These are phyloP conservation scores for Mus caroli DNA, from an alignment of 2,797 vertebrate genomes.

Conservation along the genomic window DNA sequence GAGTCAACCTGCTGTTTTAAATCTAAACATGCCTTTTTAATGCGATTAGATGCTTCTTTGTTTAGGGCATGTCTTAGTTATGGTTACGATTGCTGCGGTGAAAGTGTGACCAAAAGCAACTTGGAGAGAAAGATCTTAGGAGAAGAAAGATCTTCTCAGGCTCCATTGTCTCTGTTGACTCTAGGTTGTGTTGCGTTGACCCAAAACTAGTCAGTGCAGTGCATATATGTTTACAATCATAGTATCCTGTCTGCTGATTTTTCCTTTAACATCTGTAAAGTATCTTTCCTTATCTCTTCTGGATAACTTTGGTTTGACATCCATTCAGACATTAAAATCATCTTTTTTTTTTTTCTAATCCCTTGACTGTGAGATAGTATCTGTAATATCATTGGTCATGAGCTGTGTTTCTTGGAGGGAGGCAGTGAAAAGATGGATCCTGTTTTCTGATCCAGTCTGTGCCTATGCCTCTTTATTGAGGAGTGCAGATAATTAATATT, in stretches of 20 bases:
- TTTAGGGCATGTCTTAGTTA: neutral
- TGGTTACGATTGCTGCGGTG: neutral
- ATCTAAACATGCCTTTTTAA: neutral
- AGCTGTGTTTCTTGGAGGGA: neutral
- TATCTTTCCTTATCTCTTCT: neutral
- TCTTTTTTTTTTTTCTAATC: too few species aligned
- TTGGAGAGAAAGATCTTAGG: neutral
- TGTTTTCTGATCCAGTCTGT: neutral
- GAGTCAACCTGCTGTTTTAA: neutral
- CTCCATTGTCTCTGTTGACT: neutral
- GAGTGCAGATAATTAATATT: neutral
- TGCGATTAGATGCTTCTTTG: neutral
- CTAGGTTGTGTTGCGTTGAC: neutral
- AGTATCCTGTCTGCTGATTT: neutral
- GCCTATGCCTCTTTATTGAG: neutral
- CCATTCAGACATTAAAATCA: neutral
- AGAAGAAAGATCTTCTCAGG: neutral
- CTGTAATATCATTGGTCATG: neutral
- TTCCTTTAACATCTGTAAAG: neutral
- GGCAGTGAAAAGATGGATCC: neutral
- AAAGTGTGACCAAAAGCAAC: neutral
- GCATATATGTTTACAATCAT: neutral
- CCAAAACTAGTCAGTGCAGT: neutral
- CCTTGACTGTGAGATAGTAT: neutral
- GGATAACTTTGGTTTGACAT: neutral